These are phyloP conservation scores for Tipula helvola DNA, from an alignment of 2,888 invertebrate species.

Conservation along the genomic window DNA sequence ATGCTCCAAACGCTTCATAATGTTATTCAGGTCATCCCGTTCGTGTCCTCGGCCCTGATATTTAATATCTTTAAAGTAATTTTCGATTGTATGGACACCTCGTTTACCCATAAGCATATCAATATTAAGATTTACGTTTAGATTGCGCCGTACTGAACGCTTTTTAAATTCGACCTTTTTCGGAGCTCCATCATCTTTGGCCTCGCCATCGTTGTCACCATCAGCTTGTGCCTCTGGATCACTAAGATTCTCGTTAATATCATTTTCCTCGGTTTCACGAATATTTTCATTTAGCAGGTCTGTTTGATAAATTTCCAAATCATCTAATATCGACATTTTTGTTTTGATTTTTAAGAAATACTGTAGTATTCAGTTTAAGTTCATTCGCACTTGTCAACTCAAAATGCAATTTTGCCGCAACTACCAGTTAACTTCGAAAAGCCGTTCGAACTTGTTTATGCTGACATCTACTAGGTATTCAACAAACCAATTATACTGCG, in stretches of 20 bases:
- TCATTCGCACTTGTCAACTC: too few species aligned
- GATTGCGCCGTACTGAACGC: constrained; percentile 47
- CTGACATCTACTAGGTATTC: not conserved
- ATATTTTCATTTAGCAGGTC: constrained; percentile 29
- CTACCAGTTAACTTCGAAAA: not conserved
- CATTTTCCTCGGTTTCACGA: constrained; percentile 35
- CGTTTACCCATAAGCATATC: constrained; percentile 58
- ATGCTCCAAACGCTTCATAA: constrained; percentile 76
- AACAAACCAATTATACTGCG: not conserved
- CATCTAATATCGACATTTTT: constrained; percentile 13
- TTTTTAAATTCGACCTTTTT: constrained; percentile 39
- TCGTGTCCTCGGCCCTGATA: constrained; percentile 71
- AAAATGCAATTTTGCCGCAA: not conserved
- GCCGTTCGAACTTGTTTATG: not conserved
- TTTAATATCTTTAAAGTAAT: constrained; percentile 67
- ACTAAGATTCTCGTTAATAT: not conserved
- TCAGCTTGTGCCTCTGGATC: constrained; percentile 33
- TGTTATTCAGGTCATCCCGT: constrained; percentile 62
- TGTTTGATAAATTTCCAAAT: constrained; percentile 21
- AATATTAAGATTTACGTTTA: constrained; percentile 52
- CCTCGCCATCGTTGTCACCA: constrained; percentile 29
- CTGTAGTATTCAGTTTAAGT: too few species aligned
- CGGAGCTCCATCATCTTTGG: constrained; percentile 27
- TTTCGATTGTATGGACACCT: constrained; percentile 68
- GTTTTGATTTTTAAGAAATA: not conserved